Evolutionary conservation across 2,888 invertebrate species (phyloP), one percentile per base, ranked within the genome.

Genomic region (Catocala nupta): DNA sequence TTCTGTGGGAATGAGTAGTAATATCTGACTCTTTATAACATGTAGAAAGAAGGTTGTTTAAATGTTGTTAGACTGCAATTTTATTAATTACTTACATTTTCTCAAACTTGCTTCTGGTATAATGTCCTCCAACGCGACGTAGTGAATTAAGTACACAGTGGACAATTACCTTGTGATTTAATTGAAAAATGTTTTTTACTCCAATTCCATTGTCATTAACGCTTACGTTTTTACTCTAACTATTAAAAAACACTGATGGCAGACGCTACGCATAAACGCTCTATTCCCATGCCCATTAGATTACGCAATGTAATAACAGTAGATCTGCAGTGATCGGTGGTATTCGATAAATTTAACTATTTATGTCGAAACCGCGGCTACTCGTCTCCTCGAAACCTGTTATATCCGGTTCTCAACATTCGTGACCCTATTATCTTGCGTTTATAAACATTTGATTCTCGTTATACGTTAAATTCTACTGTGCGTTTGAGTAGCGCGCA

Each of bases 351-450:
- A 65, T 63, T 63, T 63, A 67, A 73, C 66, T 62, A 44, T 74
- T 65, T 77, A 71, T 81, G 74, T 81, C 71, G 77, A 83, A 83
- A 84, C 73, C 72, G 69, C 71, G 68, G 59, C 75, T 80, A 71
- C 62, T 72, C 67, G 70, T 81, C 66, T 78, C 79, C 78, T 71
- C 55, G 51, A 63, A 88, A 88, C 87, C 80, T 80, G 88, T 86
- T 74, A 48, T 68, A 62, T 75, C 78, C 74, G 78, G 83, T 81
- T 85, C 77, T 80, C 68, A 67, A 78, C 75, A 79, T 77, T 80
- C 71, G 78, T 82, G 84, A 85, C 86, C 87, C 84, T 84, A 85
- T 85, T 86, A 84, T 81, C 73, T 77, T 73, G 66, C 65, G 73
- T 78, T 81, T 80, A 82, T 74, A 80, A 85, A 83, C 79, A 82